Evolutionary conservation across 2,113 vertebrate species (phyloP), one percentile per base, ranked within the genome.

Genomic region (Xiphorhynchus elegans): DNA sequence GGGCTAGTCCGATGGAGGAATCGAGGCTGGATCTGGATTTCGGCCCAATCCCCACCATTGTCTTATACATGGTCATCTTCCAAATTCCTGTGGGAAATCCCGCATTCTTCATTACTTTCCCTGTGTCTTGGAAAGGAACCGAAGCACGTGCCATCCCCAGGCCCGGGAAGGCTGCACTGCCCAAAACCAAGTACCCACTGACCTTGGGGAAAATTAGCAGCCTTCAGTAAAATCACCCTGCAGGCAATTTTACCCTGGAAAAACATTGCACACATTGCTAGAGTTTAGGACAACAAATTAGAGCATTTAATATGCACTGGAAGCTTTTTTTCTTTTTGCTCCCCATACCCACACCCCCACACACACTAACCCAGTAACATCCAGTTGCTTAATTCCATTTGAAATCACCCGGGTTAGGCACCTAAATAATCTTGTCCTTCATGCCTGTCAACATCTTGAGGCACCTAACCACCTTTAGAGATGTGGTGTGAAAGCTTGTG

Each of bases 401-500:
- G 95, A 95, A 97, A 96, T 91, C 95, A 90, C 42, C 80, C 86
- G 0, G 79, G 85, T 68, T 95, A 95, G 92, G 88, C 93, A 94
- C 95, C 96, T 94, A 94, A 95, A 96, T 95, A 96, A 95, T 97
- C 96, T 96, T 96, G 95, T 96, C 96, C 96, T 96, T 97, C 96
- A 95, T 93, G 92, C 92, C 93, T 96, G 95, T 96, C 96, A 96
- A 94, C 95, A 94, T 95, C 96, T 96, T 96, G 92, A 95, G 96
- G 96, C 93, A 96, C 96, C 96, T 96, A 96, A 90, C 92, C 92
- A 96, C 95, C 92, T 96, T 94, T 93, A 93, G 92, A 96, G 94
- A 94, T 94, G 88, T 94, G 93, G 86, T 93, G 92, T 92, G 89
- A 95, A 95, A 94, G 94, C 92, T 92, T 93, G 94, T 87, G 95